Evolutionary conservation across 2,797 vertebrate species (phyloP), one percentile per base, ranked within the genome.

Genomic region (Heliangelus exortis): DNA sequence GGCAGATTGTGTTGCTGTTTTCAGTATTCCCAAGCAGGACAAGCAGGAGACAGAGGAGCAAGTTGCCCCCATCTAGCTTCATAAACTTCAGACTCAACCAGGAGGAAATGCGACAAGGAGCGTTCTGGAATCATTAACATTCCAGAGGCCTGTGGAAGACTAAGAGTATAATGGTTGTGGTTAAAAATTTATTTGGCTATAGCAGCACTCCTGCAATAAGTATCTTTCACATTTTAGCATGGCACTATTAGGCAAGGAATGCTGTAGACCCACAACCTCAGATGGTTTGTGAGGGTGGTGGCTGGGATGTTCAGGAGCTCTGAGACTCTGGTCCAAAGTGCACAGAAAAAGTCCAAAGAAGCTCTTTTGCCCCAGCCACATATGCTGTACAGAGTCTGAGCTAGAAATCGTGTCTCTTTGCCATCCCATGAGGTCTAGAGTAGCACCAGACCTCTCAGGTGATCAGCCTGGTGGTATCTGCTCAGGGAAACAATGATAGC

Each of bases 381-480:
- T 36, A 34, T 1, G 2, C 50, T 1, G 0, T 33, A n/a, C 7
- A 79, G 26, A 43, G 18, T 9, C 2, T 0, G 39, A 66, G 58
- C 6, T 36, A 53, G 58, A 88, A 90, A 63, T 0, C 62, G 5
- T 9, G 36, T 21, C 33, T 43, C 39, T 91, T 11, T 28, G 31
- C 12, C 25, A 33, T 21, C 0, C 0, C 36, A 29, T 10, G 26
- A 73, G 34, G 14, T 67, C 26, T 26, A 41, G 28, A 34, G 22
- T 11, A 17, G 17, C 25, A 77, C 14, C 79, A 80, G 22, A 57
- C 14, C 20, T 77, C 29, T 57, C 29, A 9, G 0, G 2, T 4
- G 13, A 17, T 34, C 47, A 62, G 31, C 8, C 23, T 53, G 9
- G 15, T 41, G 18, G 17, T 53, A 25, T 47, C 22, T 45, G 16